These are phyloP conservation scores for Dendrocincla tyrannina DNA, from an alignment of 2,797 vertebrate genomes.

Conservation along the genomic window DNA sequence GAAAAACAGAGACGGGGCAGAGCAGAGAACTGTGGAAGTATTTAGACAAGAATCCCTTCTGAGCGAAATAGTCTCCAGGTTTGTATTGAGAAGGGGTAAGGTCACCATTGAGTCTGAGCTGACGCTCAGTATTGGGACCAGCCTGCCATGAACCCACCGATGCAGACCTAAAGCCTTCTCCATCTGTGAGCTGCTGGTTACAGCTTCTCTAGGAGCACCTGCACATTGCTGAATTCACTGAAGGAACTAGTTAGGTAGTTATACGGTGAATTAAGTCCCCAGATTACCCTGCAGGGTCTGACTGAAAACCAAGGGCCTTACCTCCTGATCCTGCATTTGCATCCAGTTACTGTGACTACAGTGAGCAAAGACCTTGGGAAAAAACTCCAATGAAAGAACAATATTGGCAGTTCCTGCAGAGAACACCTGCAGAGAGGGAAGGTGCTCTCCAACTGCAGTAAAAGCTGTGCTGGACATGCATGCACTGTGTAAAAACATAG, in stretches of 20 bases:
- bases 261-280: background rate
- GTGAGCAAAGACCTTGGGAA: background rate
- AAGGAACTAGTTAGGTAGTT: background rate
- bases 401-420: background rate
- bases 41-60: background rate
- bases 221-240: background rate
- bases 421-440: background rate
- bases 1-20: background rate
- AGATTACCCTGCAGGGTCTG: background rate
- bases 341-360: background rate
- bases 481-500: background rate
- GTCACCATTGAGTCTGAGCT: background rate
- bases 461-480: background rate
- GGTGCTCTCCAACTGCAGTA: background rate
- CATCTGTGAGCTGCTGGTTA: background rate
- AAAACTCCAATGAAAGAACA: background rate
- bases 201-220: background rate
- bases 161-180: background rate
- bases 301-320: background rate
- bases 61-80: background rate
- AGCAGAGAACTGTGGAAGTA: background rate
- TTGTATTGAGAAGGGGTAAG: background rate
- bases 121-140: background rate
- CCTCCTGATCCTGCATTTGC: background rate
- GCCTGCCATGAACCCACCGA: background rate